Conservation (phyloP, 2,797 vertebrate species). For the Tokudaia tokunoshimensis region DNA sequence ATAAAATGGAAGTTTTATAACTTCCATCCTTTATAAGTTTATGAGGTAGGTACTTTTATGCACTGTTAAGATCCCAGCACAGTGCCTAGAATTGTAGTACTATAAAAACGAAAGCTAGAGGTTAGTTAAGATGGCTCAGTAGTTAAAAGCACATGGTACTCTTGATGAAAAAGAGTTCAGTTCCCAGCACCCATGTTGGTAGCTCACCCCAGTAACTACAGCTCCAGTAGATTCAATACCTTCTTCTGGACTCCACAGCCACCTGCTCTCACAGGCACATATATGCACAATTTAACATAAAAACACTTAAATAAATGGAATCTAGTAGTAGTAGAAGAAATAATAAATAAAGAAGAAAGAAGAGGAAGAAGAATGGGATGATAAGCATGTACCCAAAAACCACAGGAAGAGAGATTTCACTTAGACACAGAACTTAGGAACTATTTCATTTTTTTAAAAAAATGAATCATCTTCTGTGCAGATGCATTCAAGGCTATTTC, state of each 20-base stretch:
- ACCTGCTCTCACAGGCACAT: neutral
- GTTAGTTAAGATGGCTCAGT: neutral
- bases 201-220: neutral
- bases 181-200: neutral
- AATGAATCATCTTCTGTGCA: neutral
- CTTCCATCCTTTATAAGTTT: neutral
- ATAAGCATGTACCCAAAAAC: neutral
- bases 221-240: neutral
- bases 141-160: neutral
- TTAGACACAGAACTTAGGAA: conserved; percentile 22
- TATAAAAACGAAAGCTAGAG: conserved; percentile 49
- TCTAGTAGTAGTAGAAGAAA: neutral
- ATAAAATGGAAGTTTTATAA: neutral
- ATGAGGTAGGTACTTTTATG: neutral
- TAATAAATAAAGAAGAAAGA: neutral
- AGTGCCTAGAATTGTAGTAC: neutral
- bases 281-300: neutral
- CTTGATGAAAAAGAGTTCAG: neutral
- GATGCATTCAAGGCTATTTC: neutral
- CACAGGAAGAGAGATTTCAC: neutral
- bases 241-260: neutral
- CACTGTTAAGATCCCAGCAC: conserved; percentile 37
- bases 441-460: conserved; percentile 16
- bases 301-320: neutral
- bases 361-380: neutral